Conservation (phyloP, 2,113 vertebrate genomes). For the Genyomyrus donnyi region DNA sequence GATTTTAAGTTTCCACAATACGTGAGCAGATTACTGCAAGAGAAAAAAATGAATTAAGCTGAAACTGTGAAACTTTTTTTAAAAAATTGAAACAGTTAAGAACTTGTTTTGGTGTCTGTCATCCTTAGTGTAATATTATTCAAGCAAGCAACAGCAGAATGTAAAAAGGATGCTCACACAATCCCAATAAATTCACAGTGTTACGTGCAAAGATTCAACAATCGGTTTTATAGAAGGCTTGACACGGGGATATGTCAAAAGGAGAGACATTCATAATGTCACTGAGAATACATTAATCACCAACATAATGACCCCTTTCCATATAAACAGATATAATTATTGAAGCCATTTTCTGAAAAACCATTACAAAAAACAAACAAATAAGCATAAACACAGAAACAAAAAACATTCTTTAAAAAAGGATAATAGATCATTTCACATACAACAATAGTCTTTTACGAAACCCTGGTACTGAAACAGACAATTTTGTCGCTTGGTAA, state of each 20-base stretch:
- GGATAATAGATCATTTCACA: not conserved
- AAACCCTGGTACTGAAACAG: not conserved
- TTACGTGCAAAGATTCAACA: not conserved
- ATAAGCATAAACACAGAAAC: not conserved
- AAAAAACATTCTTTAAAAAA: not conserved
- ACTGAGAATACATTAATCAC: not conserved
- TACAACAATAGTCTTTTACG: not conserved
- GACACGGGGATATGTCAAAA: not conserved
- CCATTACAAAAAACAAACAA: constrained; percentile 8
- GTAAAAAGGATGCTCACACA: not conserved
- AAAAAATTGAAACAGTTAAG: not conserved
- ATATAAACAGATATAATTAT: constrained; percentile 4
- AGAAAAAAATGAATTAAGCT: not conserved
- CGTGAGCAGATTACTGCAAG: not conserved
- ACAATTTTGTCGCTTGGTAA: not conserved
- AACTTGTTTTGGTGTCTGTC: not conserved
- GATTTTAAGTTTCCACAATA: not conserved
- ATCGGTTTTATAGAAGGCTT: not conserved
- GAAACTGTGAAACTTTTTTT: not conserved
- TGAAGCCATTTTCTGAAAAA: not conserved
- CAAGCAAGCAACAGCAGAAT: not conserved
- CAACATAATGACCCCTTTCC: not conserved
- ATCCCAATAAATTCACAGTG: not conserved
- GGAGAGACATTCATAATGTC: not conserved
- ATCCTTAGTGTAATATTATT: not conserved